Percentiles rank a stretch among this genome's conserved stretches.
Evolutionary conservation across 1,140 invertebrate species (phyloP).

Genomic region (Oscheius sp.): DNA sequence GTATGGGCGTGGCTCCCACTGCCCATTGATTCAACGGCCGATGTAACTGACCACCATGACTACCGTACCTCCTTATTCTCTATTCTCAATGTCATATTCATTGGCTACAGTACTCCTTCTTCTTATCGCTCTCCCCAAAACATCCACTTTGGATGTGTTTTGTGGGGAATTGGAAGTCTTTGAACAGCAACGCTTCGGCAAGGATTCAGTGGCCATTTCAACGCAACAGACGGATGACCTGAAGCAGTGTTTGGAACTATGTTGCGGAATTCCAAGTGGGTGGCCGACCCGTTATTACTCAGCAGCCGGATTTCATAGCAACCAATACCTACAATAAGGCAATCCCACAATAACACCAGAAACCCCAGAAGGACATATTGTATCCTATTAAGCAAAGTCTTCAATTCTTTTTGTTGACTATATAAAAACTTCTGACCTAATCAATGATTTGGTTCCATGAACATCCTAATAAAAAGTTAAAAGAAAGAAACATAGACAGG

Average conservation of each 20-base stretch:
- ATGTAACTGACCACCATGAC: neutral
- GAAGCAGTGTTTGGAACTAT: slow-evolving; percentile 41
- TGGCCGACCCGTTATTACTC: neutral
- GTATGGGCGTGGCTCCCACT: neutral
- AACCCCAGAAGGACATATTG: no score
- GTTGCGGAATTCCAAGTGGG: slow-evolving; percentile 40
- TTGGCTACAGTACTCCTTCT: slow-evolving; percentile 15
- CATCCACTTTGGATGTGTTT: slow-evolving; percentile 38
- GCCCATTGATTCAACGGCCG: neutral
- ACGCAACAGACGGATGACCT: slow-evolving; percentile 37
- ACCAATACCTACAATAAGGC: neutral
- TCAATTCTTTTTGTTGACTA: no score
- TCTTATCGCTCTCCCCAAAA: neutral
- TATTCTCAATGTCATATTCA: no score
- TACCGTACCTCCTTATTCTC: slow-evolving; percentile 3
- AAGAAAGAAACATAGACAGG: no score
- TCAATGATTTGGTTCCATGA: no score
- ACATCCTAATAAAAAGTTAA: no score
- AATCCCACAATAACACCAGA: neutral
- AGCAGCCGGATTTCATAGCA: neutral
- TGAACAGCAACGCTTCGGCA: slow-evolving; percentile 38
- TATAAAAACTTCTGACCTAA: no score
- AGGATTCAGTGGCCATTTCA: slow-evolving; percentile 14
- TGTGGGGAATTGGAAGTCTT: slow-evolving; percentile 35
- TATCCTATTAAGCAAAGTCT: no score